phyloP scores from a whole-genome alignment of 2,797 vertebrate genomes.

The Esox masquinongy region DNA sequence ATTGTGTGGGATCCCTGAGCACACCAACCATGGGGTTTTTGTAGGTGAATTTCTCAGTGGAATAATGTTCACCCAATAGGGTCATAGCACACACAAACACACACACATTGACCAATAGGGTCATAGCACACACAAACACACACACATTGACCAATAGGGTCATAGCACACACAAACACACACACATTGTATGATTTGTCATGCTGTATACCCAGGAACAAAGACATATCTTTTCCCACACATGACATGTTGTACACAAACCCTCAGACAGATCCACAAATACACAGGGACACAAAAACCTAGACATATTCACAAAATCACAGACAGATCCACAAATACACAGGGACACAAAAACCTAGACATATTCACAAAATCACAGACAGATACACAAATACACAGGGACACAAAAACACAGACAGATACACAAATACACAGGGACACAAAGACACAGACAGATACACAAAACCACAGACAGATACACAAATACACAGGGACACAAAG shows the following conservation, averaged over 20 bases:
- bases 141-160: conserved; percentile 25
- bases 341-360: background rate
- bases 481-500: no score
- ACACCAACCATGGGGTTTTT: conserved; percentile 32
- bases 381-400: no score
- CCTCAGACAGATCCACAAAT: no score
- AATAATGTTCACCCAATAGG: conserved; percentile 40
- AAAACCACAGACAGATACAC: no score
- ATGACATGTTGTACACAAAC: conserved; percentile 9
- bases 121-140: conserved; percentile 16
- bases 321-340: background rate
- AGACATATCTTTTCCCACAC: conserved; percentile 23
- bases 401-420: no score
- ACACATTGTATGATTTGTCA: background rate
- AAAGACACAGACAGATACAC: no score
- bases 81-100: conserved; percentile 21
- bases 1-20: conserved; percentile 43
- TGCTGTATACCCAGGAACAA: conserved; percentile 16
- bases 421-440: no score
- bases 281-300: background rate
- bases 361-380: no score
- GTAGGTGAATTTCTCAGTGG: conserved; percentile 44
- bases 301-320: no score
- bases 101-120: conserved; percentile 12
- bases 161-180: conserved; percentile 14